A percentile compares a stretch with the other conserved stretches of the same genome.
These are phyloP conservation scores for Campoletis raptor DNA, from an alignment of 2,888 invertebrate genomes.

Conservation along the genomic window DNA sequence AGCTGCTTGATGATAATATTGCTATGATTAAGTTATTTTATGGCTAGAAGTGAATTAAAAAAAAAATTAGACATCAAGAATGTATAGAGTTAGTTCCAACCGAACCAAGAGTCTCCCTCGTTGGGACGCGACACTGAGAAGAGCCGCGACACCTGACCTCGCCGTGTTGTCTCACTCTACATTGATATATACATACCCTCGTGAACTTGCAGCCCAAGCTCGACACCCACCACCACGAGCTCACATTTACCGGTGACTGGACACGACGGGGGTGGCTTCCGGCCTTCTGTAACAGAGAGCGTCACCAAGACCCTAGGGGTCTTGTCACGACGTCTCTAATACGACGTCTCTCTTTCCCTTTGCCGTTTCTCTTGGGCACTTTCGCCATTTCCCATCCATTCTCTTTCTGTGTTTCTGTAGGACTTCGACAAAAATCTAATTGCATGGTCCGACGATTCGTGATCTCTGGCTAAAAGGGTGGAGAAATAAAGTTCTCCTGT, in stretches of 20 bases:
- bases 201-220: conserved; percentile 16
- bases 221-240: conserved; percentile 37
- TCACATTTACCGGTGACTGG: conserved; percentile 53
- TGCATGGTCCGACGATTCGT: conserved; percentile 59
- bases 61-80: neutral
- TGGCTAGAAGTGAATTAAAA: neutral
- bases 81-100: conserved; percentile 6
- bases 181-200: conserved; percentile 16
- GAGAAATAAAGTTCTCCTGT: conserved; percentile 33
- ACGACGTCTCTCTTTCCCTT: conserved; percentile 9
- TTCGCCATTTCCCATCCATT: conserved; percentile 14
- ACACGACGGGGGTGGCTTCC: conserved; percentile 55
- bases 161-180: conserved; percentile 40
- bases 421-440: conserved; percentile 69
- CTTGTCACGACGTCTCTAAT: conserved; percentile 31
- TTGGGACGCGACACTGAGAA: conserved; percentile 27
- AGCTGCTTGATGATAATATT: neutral
- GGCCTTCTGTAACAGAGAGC: conserved; percentile 51
- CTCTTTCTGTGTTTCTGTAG: conserved; percentile 56
- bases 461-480: conserved; percentile 17
- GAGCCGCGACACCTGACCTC: conserved; percentile 67
- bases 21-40: neutral
- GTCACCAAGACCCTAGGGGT: conserved; percentile 36
- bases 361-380: neutral
- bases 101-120: conserved; percentile 43